A percentile compares a stretch with the other conserved stretches of the same genome.
phyloP scores from a whole-genome alignment of 1,140 invertebrate species.

The Zaprionus inermis region DNA sequence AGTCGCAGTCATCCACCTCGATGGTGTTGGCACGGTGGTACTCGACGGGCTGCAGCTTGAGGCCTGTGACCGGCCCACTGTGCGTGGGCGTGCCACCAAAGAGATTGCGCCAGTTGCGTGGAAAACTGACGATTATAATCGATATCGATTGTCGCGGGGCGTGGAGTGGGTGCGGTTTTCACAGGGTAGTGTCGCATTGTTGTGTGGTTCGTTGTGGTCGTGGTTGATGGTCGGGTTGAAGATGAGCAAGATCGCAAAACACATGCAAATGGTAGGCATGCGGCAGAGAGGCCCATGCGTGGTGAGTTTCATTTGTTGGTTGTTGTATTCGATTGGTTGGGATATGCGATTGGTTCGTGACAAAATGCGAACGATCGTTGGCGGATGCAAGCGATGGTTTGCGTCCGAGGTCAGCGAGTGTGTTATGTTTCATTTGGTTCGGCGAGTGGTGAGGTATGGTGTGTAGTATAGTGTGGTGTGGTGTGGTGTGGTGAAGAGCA shows the following conservation, averaged over 20 bases:
- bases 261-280: constrained; percentile 7
- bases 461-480: constrained; percentile 40
- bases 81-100: constrained; percentile 59
- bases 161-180: neutral
- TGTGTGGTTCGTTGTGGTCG: constrained; percentile 27
- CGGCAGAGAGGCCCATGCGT: constrained; percentile 9
- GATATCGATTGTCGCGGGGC: constrained; percentile 29
- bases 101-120: constrained; percentile 78
- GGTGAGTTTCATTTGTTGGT: constrained; percentile 14
- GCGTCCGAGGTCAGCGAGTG: constrained; percentile 45
- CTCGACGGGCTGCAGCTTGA: constrained; percentile 59
- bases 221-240: constrained; percentile 14
- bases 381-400: constrained; percentile 49
- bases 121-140: constrained; percentile 72
- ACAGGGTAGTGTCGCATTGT: constrained; percentile 11
- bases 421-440: constrained; percentile 18
- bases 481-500: constrained; percentile 65
- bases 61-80: constrained; percentile 61
- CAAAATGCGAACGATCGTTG: constrained; percentile 42
- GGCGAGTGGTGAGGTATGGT: constrained; percentile 22
- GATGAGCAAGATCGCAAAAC: neutral
- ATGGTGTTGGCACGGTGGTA: constrained; percentile 79
- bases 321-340: constrained; percentile 5
- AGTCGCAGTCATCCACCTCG: constrained; percentile 81
- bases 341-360: constrained; percentile 25